A percentile compares a stretch with the other conserved stretches of the same genome.
Evolutionary conservation across 2,113 vertebrate species (phyloP).

Genomic region (Condylura cristata): DNA sequence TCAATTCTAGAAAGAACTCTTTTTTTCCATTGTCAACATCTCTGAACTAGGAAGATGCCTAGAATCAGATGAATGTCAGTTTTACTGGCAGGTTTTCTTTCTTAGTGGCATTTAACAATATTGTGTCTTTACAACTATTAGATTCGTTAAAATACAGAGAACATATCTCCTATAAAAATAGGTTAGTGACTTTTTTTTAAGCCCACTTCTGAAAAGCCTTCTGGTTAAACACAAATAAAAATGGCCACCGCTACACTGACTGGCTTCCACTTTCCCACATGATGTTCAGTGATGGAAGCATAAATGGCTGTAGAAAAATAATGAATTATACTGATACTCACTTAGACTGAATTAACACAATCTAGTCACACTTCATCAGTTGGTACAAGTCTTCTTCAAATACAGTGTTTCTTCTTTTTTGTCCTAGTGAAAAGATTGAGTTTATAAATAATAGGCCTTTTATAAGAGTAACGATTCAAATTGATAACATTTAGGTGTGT

Average conservation of each 20-base stretch:
- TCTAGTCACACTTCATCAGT: not conserved
- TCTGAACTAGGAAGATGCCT: not conserved
- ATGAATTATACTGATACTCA: conserved; percentile 4
- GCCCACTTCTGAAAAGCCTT: not conserved
- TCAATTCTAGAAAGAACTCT: not conserved
- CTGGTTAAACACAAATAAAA: conserved; percentile 14
- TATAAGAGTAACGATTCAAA: not conserved
- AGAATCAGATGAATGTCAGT: not conserved
- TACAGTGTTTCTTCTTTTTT: not conserved
- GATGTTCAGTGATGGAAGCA: not conserved
- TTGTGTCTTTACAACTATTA: conserved; percentile 21
- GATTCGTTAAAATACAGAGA: conserved; percentile 53
- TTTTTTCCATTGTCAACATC: not conserved
- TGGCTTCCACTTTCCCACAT: not conserved
- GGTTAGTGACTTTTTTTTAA: conserved; percentile 41
- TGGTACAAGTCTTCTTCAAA: conserved; percentile 2
- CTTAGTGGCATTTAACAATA: not conserved
- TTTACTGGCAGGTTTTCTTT: not conserved
- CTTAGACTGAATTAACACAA: conserved; percentile 24
- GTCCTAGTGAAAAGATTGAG: conserved; percentile 22
- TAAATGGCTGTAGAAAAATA: conserved; percentile 2
- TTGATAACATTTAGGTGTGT: not conserved
- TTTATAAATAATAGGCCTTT: not conserved
- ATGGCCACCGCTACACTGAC: conserved; percentile 32
- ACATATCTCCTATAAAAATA: conserved; percentile 18